A percentile compares a stretch with the other conserved stretches of the same genome.
Evolutionary conservation across 2,888 invertebrate genomes (phyloP).

Genomic region (Zygothrica quintamaculata): DNA sequence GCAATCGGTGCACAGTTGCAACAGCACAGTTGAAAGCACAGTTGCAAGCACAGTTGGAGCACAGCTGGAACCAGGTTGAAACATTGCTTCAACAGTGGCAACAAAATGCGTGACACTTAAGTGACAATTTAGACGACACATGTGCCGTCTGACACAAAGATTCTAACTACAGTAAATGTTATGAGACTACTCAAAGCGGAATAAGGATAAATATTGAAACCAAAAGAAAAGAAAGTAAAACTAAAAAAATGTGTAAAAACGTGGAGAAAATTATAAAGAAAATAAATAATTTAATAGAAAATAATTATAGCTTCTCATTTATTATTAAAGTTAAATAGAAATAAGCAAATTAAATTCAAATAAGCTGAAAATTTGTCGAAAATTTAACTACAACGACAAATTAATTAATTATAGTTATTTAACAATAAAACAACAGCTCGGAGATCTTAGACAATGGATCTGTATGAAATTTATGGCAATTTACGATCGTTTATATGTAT

Average conservation of each 20-base stretch:
- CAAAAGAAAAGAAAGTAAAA: no score
- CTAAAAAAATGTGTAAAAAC: no score
- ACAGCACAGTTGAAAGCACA: neutral
- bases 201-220: constrained; percentile 8
- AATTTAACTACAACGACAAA: no score
- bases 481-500: constrained; percentile 43
- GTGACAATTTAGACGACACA: constrained; percentile 49
- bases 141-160: constrained; percentile 38
- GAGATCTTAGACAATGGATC: constrained; percentile 35
- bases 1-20: constrained; percentile 15
- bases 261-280: no score
- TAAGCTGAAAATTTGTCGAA: no score
- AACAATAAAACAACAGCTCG: no score
- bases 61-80: constrained; percentile 18
- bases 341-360: no score
- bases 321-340: no score
- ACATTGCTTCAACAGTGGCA: neutral
- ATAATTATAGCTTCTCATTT: no score
- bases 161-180: constrained; percentile 20
- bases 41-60: neutral
- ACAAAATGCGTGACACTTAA: constrained; percentile 48
- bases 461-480: constrained; percentile 15
- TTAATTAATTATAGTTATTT: constrained; percentile 28
- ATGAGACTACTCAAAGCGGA: no score
- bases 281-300: no score